A percentile compares a stretch with the other conserved stretches of the same genome.
phyloP scores from a whole-genome alignment of 2,888 invertebrate species.

The Ennomos erosarius region DNA sequence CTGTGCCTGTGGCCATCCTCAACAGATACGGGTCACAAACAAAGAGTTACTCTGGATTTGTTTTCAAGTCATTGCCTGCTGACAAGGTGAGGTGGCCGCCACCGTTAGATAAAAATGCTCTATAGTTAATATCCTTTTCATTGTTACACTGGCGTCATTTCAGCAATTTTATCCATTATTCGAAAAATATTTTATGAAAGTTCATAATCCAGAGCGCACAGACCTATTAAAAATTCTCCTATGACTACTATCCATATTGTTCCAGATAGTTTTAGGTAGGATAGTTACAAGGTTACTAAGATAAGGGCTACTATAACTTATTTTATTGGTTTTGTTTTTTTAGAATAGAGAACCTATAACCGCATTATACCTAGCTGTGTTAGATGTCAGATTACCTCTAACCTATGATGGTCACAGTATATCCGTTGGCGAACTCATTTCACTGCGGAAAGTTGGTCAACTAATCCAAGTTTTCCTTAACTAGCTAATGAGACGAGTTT shows the following conservation, averaged over 20 bases:
- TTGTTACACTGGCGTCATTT: constrained; percentile 54
- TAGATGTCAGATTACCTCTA: not conserved
- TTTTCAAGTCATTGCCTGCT: constrained; percentile 54
- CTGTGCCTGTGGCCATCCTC: not conserved
- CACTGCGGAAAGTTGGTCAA: constrained; percentile 76
- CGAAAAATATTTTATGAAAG: constrained; percentile 32
- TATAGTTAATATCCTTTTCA: constrained; percentile 57
- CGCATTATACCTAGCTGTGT: no score
- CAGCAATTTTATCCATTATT: constrained; percentile 45
- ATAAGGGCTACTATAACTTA: no score
- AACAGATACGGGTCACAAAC: constrained; percentile 3
- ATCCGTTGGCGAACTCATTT: constrained; percentile 44
- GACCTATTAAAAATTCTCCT: no score
- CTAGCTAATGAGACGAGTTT: constrained; percentile 83
- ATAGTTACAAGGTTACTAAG: no score
- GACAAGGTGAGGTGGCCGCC: constrained; percentile 50
- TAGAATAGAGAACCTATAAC: no score
- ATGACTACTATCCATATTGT: no score
- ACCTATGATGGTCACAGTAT: constrained; percentile 19
- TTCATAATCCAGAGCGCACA: constrained; percentile 29
- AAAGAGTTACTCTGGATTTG: constrained; percentile 41
- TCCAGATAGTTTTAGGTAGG: no score
- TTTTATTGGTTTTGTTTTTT: constrained; percentile 9
- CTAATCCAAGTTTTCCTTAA: constrained; percentile 84
- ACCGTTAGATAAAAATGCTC: constrained; percentile 56